Evolutionary conservation across 2,888 invertebrate genomes (phyloP).

Genomic region (Pycnomerus fuliginosus): DNA sequence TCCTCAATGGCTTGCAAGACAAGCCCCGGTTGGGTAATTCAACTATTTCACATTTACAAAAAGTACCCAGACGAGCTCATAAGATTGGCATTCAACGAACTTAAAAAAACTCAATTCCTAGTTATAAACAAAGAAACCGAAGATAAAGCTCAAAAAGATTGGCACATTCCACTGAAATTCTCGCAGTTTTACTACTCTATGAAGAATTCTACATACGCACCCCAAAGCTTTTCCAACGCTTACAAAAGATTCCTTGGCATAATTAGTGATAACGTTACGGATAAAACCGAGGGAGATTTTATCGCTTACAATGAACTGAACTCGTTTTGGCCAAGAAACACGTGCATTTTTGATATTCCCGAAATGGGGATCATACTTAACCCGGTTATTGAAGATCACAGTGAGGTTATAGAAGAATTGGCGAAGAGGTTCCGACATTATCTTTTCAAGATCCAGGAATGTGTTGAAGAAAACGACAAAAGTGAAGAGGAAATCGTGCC

Average conservation of each 20-base stretch:
- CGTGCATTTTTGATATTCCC: slow-evolving; percentile 56
- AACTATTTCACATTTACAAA: slow-evolving; percentile 70
- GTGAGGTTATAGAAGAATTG: slow-evolving; percentile 47
- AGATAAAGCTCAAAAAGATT: slow-evolving; percentile 13
- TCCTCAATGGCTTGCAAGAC: slow-evolving; percentile 62
- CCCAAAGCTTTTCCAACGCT: slow-evolving; percentile 28
- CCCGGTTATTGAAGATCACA: slow-evolving; percentile 55
- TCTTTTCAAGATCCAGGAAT: slow-evolving; percentile 12
- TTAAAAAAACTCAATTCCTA: slow-evolving; percentile 62
- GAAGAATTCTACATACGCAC: slow-evolving; percentile 32
- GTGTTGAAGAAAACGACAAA: slow-evolving; percentile 3
- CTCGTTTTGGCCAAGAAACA: slow-evolving; percentile 20
- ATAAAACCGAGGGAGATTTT: slow-evolving; percentile 9
- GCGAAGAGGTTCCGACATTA: slow-evolving; percentile 32
- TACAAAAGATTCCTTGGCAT: slow-evolving; percentile 25
- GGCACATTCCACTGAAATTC: slow-evolving; percentile 47
- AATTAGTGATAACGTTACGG: slow-evolving; percentile 4
- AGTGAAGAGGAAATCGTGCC: not conserved
- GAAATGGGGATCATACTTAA: slow-evolving; percentile 59
- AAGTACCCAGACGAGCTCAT: slow-evolving; percentile 68
- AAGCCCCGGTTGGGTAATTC: slow-evolving; percentile 62
- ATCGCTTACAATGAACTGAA: slow-evolving; percentile 34
- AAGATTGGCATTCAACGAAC: slow-evolving; percentile 59
- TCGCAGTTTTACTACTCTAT: slow-evolving; percentile 53
- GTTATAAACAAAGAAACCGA: slow-evolving; percentile 43